Evolutionary conservation across 2,888 invertebrate species (phyloP).

Genomic region (Operophtera brumata): DNA sequence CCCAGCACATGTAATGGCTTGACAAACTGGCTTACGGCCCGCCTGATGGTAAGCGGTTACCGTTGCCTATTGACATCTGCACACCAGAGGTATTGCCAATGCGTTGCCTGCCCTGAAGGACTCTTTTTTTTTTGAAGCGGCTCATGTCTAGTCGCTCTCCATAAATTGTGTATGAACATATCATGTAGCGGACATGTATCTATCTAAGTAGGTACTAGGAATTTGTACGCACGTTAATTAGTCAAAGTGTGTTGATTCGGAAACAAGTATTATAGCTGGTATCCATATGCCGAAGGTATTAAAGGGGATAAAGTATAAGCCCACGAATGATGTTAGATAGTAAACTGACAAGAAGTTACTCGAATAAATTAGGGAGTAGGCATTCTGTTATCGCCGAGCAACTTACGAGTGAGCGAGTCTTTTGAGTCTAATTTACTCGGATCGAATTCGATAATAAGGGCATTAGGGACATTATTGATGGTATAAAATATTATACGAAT

Average conservation of each 20-base stretch:
- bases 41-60: too few relatives aligned
- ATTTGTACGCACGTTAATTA: slow-evolving; percentile 12
- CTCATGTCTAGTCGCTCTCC: too few relatives aligned
- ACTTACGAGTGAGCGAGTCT: slow-evolving; percentile 29
- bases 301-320: slow-evolving; percentile 55
- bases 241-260: slow-evolving; percentile 43
- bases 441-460: slow-evolving; percentile 24
- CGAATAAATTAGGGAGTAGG: slow-evolving; percentile 62
- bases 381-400: slow-evolving; percentile 27
- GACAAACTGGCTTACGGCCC: too few relatives aligned
- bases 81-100: too few relatives aligned
- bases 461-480: slow-evolving; percentile 14
- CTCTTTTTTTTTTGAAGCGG: too few relatives aligned
- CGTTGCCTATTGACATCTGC: too few relatives aligned
- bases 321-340: slow-evolving; percentile 58
- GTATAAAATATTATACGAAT: not conserved
- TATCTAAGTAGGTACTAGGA: not conserved
- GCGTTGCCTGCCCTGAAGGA: too few relatives aligned
- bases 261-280: slow-evolving; percentile 47
- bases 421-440: slow-evolving; percentile 24
- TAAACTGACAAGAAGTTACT: slow-evolving; percentile 60
- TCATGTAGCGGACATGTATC: too few relatives aligned
- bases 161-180: too few relatives aligned
- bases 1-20: too few relatives aligned
- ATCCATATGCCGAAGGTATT: slow-evolving; percentile 55